These are phyloP conservation scores for Leucoma salicis DNA, from an alignment of 2,888 invertebrate genomes.

Conservation along the genomic window DNA sequence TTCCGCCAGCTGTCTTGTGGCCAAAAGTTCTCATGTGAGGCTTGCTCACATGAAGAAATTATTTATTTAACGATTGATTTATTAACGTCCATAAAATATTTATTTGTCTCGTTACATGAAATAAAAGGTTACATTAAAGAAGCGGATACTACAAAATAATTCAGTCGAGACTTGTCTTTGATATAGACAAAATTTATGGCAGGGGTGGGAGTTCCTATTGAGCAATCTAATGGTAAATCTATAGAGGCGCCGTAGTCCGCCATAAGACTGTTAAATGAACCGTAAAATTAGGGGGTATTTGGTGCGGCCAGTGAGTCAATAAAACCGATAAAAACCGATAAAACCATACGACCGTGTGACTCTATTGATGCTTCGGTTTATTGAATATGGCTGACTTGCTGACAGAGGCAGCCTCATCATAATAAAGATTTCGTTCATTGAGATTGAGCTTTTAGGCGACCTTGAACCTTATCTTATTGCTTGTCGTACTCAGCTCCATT, in stretches of 20 bases:
- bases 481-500: no score
- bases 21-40: no score
- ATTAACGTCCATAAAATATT: no score
- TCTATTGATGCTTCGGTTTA: conserved; percentile 33
- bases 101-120: not conserved
- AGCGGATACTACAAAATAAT: conserved; percentile 14
- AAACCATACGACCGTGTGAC: conserved; percentile 42
- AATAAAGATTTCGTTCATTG: no score
- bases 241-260: conserved; percentile 65
- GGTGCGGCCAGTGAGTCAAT: conserved; percentile 56
- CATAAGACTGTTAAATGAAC: conserved; percentile 77
- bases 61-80: no score
- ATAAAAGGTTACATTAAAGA: conserved; percentile 12
- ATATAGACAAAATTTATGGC: conserved; percentile 53
- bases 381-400: conserved; percentile 31
- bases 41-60: no score
- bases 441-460: no score
- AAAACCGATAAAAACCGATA: no score
- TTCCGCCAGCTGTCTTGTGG: no score
- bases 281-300: conserved; percentile 74
- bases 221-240: conserved; percentile 71
- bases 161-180: conserved; percentile 35
- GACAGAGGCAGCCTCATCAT: conserved; percentile 10
- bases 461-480: no score
- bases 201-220: conserved; percentile 46